Evolutionary conservation across 1,140 invertebrate species (phyloP).

Genomic region (Dysdera silvatica): DNA sequence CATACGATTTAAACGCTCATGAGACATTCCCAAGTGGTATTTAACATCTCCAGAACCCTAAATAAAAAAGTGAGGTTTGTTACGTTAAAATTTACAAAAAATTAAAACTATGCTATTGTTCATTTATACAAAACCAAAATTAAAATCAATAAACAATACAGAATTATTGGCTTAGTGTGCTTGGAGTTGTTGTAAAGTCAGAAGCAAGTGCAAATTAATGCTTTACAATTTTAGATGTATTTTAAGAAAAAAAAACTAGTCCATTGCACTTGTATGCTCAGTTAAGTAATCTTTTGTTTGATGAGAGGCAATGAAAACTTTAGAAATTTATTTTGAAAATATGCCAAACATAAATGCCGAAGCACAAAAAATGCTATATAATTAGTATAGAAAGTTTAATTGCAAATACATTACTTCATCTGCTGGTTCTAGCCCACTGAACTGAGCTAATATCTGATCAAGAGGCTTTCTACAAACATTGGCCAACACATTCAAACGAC

Average conservation of each 20-base stretch:
- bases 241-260: too few relatives aligned
- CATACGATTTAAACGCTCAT: conserved; percentile 91
- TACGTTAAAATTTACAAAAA: conserved; percentile 19
- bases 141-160: too few relatives aligned
- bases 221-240: too few relatives aligned
- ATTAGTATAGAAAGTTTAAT: conserved; percentile 49
- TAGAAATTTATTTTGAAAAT: conserved; percentile 4
- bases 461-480: conserved; percentile 97
- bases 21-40: conserved; percentile 97
- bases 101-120: too few relatives aligned
- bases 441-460: conserved; percentile 95
- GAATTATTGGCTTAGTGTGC: too few relatives aligned
- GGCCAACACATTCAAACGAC: conserved; percentile 91
- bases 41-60: conserved; percentile 98
- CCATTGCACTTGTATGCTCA: too few relatives aligned
- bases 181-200: too few relatives aligned
- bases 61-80: conserved; percentile 32
- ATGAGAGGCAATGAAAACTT: conserved; percentile 26
- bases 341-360: not conserved
- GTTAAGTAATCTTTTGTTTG: too few relatives aligned
- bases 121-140: too few relatives aligned
- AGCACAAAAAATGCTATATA: too few relatives aligned
- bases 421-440: conserved; percentile 90
- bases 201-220: too few relatives aligned
- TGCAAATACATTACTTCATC: conserved; percentile 71